Base-by-base conservation (phyloP, 35 echinoderm and acorn worm genomes). In the Stichopus chloronotus region DNA sequence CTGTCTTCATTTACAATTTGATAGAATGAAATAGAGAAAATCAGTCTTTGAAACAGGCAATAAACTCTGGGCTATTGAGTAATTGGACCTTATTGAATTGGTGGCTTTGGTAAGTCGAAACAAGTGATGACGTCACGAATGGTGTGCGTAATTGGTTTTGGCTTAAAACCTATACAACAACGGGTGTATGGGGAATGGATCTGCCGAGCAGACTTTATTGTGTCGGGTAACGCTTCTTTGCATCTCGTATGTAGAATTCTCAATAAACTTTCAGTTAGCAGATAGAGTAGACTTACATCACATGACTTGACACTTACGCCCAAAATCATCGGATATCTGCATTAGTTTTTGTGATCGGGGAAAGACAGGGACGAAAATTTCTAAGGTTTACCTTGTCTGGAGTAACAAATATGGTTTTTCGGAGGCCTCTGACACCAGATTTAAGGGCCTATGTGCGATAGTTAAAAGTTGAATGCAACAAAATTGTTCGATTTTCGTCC, bases 401-500 rank as follows among this genome's bases (percentile, higher is more conserved):
- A 76, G 6, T 76, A 76, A 8, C 72, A 76, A 76, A 76, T 76
- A 76, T 76, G 72, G 72, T 76, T 76, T 76, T 76, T 76, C 72
- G 72, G 72, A 17, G 72, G 72, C 72, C 72, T 24, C 25, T 76
- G 72, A 21, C 72, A 76, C 72, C 72, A 76, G 72, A 76, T 1
- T 11, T 76, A 76, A 76, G 72, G 14, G 72, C 14, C 72, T 76
- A 76, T 76, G 72, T 76, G 72, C 72, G 14, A 76, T 76, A 5
- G 72, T 3, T 76, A 76, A 76, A 24, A 76, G 25, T 8, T 76
- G 72, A 76, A 12, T 17, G 72, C 16, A 76, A 76, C 72, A 76
- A 76, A 76, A 76, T 8, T 76, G n/a, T n/a, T n/a, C n/a, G n/a
- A n/a, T n/a, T n/a, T n/a, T n/a, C n/a, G n/a, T n/a, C n/a, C n/a